Evolutionary conservation across 2,113 vertebrate genomes (phyloP), one percentile per base, ranked within the genome.

Genomic region (Oreochromis niloticus): DNA sequence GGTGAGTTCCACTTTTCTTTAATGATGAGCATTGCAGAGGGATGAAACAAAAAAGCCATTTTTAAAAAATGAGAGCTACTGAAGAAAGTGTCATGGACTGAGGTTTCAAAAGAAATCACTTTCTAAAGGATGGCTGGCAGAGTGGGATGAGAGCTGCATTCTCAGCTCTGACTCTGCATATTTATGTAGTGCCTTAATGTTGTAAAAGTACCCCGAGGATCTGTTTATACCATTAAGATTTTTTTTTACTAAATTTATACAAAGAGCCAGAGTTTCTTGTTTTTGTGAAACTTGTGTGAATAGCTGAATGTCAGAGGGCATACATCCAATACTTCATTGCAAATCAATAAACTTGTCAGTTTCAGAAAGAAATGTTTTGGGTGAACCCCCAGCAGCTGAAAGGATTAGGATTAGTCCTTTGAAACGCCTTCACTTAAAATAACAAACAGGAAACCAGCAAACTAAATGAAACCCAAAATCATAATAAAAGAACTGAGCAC

Each of bases 1-100:
- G 80, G 24, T 12, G 4, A 43, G 52, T 63, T 8, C 1, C 1
- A 54, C 7, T 41, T 41, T 81, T 36, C 12, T 68, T 57, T 43
- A 73, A 86, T 50, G 79, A 63, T 90, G 66, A 82, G 66, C 14
- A 36, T 19, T 81, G 66, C 88, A 90, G 91, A 84, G 57, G 56
- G 36, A 89, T 83, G 80, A 84, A 88, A 87, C 56, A 57, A 66
- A 66, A 80, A 85, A 85, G 22, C 3, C 3, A 3, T 71, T 88
- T 81, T 17, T 19, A 5, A 61, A 34, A 79, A 84, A 75, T 17
- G 17, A 59, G 75, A 80, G 4, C 16, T 30, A 75, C 85, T 80
- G 71, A 85, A 87, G 90, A 80, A 84, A 83, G 17, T 4, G 4
- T 12, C 14, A 59, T 52, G n/a, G 6, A 81, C 81, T 43, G 8